Conservation (phyloP, 2,113 vertebrate genomes). For the Lophura nycthemera region DNA sequence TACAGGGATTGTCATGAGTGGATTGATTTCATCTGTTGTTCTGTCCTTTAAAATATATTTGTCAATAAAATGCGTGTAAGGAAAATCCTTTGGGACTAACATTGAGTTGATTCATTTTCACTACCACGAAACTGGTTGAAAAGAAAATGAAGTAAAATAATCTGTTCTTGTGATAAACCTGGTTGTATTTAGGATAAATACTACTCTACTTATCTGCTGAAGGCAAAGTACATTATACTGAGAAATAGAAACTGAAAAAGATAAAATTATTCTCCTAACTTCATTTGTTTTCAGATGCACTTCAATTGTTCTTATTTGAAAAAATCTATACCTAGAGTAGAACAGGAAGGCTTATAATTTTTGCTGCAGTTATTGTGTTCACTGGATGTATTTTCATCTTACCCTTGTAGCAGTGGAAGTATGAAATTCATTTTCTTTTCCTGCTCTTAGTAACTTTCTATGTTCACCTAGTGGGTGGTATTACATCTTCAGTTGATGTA, state of each 20-base stretch:
- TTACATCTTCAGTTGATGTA: background rate
- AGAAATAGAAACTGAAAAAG: background rate
- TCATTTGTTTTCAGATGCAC: conserved; percentile 1
- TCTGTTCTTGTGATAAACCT: conserved; percentile 44
- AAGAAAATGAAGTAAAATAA: conserved; percentile 30
- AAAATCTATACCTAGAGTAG: background rate
- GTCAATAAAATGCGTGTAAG: conserved; percentile 52
- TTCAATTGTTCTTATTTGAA: background rate
- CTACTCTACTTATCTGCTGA: background rate
- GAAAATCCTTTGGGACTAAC: conserved; percentile 39
- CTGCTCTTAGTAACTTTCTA: background rate
- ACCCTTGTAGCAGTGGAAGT: background rate
- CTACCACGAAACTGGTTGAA: background rate
- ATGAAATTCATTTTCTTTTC: background rate
- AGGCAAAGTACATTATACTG: conserved; percentile 5
- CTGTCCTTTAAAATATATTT: conserved; percentile 49
- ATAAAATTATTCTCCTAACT: conserved; percentile 1
- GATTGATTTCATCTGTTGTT: conserved; percentile 41
- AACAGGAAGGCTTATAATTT: background rate
- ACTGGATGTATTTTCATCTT: background rate
- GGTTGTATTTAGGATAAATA: conserved; percentile 41
- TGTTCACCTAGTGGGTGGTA: background rate
- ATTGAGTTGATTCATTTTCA: conserved; percentile 49
- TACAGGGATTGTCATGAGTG: background rate
- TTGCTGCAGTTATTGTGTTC: background rate